Conservation (phyloP, 2,113 vertebrate species). For the Neopipo cinnamomea region DNA sequence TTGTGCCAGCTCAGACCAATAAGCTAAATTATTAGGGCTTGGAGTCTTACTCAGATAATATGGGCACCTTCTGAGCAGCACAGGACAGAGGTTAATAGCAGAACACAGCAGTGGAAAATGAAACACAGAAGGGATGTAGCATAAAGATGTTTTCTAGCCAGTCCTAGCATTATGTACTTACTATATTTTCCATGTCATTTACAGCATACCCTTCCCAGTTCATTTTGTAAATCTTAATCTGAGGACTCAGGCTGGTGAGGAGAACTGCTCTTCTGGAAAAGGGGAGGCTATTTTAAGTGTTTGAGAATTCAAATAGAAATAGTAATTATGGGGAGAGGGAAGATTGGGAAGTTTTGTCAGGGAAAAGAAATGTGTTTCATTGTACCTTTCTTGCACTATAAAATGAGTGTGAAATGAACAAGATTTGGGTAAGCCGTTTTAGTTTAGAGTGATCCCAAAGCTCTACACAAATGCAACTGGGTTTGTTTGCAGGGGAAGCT, state of each 20-base stretch:
- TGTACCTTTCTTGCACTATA: not conserved
- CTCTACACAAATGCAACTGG: not conserved
- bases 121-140: not conserved
- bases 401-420: not conserved
- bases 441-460: not conserved
- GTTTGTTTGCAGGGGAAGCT: not conserved
- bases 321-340: not conserved
- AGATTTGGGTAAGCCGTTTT: not conserved
- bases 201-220: not conserved
- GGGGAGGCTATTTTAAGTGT: not conserved
- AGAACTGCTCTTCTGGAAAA: not conserved
- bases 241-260: not conserved
- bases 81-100: constrained; percentile 25
- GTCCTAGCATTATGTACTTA: not conserved
- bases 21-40: constrained; percentile 34
- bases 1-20: constrained; percentile 8
- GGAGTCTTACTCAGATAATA: not conserved
- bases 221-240: not conserved
- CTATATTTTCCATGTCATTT: not conserved
- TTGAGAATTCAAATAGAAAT: not conserved
- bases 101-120: not conserved
- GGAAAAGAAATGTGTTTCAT: not conserved
- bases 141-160: not conserved
- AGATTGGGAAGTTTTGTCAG: not conserved
- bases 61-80: not conserved